Percentiles rank a stretch among this genome's conserved stretches.
Evolutionary conservation across 1,140 invertebrate genomes (phyloP).

Genomic region (Calycopis cecrops): DNA sequence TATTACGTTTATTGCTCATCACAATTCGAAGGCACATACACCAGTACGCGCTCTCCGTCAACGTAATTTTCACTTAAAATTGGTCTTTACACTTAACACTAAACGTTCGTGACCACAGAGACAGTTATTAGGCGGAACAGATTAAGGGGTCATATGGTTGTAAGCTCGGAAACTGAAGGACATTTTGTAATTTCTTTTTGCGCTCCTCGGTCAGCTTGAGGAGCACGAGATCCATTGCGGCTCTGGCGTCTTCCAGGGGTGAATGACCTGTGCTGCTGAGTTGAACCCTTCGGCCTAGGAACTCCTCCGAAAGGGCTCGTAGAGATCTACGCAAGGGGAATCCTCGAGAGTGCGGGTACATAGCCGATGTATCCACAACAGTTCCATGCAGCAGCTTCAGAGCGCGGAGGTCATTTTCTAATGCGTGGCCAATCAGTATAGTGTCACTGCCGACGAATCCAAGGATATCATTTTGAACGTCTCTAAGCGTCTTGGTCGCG

Average conservation of each 20-base stretch:
- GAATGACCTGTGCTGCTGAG: conserved; percentile 86
- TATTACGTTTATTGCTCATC: conserved; percentile 69
- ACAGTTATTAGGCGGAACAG: conserved; percentile 52
- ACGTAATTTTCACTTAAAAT: conserved; percentile 46
- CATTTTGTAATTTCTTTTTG: conserved; percentile 32
- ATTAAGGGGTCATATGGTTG: conserved; percentile 63
- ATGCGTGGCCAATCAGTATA: conserved; percentile 94
- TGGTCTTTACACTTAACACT: conserved; percentile 18
- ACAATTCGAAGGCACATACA: conserved; percentile 74
- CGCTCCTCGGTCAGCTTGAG: conserved; percentile 80
- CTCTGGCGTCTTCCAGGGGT: conserved; percentile 90
- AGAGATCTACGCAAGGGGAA: conserved; percentile 87
- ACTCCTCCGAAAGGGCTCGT: conserved; percentile 81
- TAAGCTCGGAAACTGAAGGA: conserved; percentile 42
- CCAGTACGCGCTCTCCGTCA: conserved; percentile 66
- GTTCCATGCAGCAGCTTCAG: conserved; percentile 88
- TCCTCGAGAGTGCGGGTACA: conserved; percentile 88
- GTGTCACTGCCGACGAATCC: conserved; percentile 87
- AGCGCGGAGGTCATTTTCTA: conserved; percentile 94
- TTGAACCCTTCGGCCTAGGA: conserved; percentile 88
- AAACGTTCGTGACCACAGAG: conserved; percentile 11
- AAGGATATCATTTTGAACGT: conserved; percentile 91
- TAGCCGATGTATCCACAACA: conserved; percentile 91
- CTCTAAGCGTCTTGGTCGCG: conserved; percentile 79
- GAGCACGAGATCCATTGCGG: conserved; percentile 89